Evolutionary conservation across 2,797 vertebrate species (phyloP).

Genomic region (Heliangelus exortis): DNA sequence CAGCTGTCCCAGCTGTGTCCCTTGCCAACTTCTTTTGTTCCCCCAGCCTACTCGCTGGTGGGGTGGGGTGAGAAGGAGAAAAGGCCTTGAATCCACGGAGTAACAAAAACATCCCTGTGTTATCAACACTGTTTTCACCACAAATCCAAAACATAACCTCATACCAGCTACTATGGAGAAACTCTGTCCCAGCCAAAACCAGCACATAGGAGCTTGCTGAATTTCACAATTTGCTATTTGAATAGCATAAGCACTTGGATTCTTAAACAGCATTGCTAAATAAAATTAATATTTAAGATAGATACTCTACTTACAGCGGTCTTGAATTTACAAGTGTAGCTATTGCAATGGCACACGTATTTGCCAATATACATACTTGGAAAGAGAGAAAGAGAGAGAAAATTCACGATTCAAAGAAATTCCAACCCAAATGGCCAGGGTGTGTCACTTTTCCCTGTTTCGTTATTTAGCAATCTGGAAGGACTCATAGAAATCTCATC

Average conservation of each 20-base stretch:
- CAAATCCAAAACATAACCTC: no score
- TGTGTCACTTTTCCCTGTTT: background rate
- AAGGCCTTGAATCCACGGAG: no score
- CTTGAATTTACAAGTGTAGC: background rate
- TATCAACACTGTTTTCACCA: no score
- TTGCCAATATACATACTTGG: background rate
- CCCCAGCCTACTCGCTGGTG: no score
- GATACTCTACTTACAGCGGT: background rate
- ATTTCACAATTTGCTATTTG: background rate
- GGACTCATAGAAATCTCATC: background rate
- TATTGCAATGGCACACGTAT: background rate
- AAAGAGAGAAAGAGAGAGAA: background rate
- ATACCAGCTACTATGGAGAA: no score
- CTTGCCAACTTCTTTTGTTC: no score
- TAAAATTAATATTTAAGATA: background rate
- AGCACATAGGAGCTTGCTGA: background rate
- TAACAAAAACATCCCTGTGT: no score
- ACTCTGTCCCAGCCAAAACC: no score
- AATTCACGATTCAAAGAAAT: background rate
- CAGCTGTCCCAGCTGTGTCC: no score
- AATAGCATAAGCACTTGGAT: background rate
- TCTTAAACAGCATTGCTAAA: background rate
- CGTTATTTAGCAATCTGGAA: background rate
- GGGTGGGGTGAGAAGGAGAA: no score
- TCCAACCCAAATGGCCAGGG: background rate